Base-by-base conservation (phyloP, 30 jellyfish, hydroid and myxozoan genomes). In the Catostylus mosaicus region DNA sequence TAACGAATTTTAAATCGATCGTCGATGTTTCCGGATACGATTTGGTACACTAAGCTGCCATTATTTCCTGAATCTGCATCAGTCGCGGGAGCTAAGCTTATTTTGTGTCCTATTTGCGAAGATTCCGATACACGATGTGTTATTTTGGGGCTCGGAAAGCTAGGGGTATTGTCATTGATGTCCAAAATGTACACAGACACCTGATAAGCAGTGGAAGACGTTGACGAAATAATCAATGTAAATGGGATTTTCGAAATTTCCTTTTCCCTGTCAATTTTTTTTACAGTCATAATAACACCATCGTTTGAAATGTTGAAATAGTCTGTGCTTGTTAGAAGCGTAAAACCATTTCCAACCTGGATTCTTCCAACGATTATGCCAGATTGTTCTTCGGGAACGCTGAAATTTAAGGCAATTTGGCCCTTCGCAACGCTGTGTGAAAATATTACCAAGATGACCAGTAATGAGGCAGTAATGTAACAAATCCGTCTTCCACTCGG, bases 121-220 rank as follows among this genome's bases (percentile, higher is more conserved):
- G 88, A 77, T 80, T 92, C 98, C 30, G 61, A 30, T 10, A 92
- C 47, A 20, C 43, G 31, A 2, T 59, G 34, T 29, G 70, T 22
- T 23, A 47, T 71, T 31, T 18, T 36, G 2, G 47, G 16, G 0
- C 19, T 26, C 16, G 92, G 87, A 52, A 92, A 92, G 19, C 32
- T n/a, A 5, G 98, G 98, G 20, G 22, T 37, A 54, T 86, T 76
- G 67, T 92, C 98, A 65, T 92, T 92, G 12, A 92, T 76, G 67
- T 92, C 98, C 2, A 23, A 23, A 0, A 92, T 73, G 26, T n/a
- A 37, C 63, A 86, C 92, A 18, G 7, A 32, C 3, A 52, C 95
- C 27, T 10, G n/a, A 59, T 59, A 59, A 6, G 5, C n/a, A n/a
- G 38, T 24, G 36, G 56, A 27, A 3, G 36, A 59, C 6, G 38